Percentiles rank a stretch among this genome's conserved stretches.
Conservation (phyloP, 2,113 vertebrate genomes). For the Dasyprocta punctata region DNA sequence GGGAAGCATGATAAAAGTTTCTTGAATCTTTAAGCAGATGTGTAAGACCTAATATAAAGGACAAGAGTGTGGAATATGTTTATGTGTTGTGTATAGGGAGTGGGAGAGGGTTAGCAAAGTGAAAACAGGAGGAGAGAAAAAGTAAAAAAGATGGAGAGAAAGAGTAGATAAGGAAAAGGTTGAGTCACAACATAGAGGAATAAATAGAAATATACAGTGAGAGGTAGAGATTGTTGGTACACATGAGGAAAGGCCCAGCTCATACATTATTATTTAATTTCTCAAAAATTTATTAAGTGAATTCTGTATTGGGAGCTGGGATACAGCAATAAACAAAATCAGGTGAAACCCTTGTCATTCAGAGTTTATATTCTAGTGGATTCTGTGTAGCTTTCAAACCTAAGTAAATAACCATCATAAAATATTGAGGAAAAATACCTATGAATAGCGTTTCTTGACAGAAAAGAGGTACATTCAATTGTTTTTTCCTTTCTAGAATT, state of each 20-base stretch:
- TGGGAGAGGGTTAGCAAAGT: neutral
- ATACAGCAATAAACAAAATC: neutral
- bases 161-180: neutral
- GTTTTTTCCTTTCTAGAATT: neutral
- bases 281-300: neutral
- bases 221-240: neutral
- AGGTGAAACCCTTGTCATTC: neutral
- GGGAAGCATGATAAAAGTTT: neutral
- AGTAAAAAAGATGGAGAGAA: neutral
- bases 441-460: neutral
- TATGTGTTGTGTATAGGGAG: neutral
- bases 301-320: neutral
- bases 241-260: neutral
- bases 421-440: neutral
- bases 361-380: neutral
- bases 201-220: neutral
- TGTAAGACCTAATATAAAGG: neutral
- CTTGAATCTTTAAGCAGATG: neutral
- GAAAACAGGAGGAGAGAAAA: neutral
- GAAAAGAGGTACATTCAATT: neutral
- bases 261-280: neutral
- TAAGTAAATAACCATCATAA: neutral
- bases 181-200: neutral
- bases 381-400: neutral
- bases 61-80: neutral